Base-by-base conservation (phyloP, 2,113 vertebrate genomes). In the Pionites leucogaster region DNA sequence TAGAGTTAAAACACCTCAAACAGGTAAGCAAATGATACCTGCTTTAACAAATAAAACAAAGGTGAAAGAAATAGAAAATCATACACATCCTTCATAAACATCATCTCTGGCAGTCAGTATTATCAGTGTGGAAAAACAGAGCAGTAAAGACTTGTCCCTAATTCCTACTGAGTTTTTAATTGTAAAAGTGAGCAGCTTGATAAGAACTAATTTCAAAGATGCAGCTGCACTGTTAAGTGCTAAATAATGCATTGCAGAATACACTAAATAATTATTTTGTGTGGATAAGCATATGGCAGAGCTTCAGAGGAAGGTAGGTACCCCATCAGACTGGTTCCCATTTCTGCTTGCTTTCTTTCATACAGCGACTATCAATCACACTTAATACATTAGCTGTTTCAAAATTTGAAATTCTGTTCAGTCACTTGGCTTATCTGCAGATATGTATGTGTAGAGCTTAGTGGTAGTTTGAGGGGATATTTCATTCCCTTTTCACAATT, bases 1-100 rank as follows among this genome's bases (percentile, higher is more conserved):
- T 92, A 97, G 71, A 95, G 85, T 63, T 27, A 97, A 96, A 94
- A 20, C 15, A 7, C 27, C 31, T 65, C 96, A 93, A 44, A 57
- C 95, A 88, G 98, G 98, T 98, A 89, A 78, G 97, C 22, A 70
- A 85, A 35, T 23, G 0, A 23, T 28, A 11, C 2, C 35, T 71
- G 6, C 50, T 29, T 82, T 42, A 37, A 55, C 4, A 71, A 80
- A 18, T 19, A 37, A 79, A 75, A 75, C 1, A 13, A 17, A 62
- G 57, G 13, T n/a, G 39, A 8, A 65, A 39, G 13, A 24, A 65
- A 55, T 53, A 39, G 17, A 60, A 74, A 62, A 70, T 63, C 24
- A 9, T 8, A 3, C 33, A 5, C 5, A 8, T 80, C 20, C 10
- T 74, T 71, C 49, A 44, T 75, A 11, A 60, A 29, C 18, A 17